These are phyloP conservation scores for Morinoia aosen DNA, from an alignment of 2,888 invertebrate genomes.

Conservation along the genomic window DNA sequence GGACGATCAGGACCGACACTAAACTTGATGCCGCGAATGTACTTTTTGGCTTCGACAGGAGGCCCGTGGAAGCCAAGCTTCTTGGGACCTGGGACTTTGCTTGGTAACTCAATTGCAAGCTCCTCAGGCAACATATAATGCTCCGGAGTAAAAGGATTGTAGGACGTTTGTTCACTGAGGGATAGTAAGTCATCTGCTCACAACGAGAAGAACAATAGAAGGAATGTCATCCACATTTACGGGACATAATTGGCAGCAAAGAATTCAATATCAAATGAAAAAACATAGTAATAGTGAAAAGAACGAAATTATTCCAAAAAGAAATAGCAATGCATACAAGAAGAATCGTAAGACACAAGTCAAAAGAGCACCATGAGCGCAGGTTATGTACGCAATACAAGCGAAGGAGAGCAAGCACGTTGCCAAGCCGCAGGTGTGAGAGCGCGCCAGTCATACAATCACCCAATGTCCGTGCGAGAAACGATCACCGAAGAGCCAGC, in stretches of 20 bases:
- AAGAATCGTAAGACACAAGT: neutral
- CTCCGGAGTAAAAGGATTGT: conserved; percentile 46
- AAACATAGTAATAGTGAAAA: neutral
- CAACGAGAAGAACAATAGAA: neutral
- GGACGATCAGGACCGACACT: neutral
- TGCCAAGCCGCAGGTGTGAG: neutral
- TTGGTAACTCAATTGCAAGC: neutral
- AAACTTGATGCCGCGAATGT: conserved; percentile 15
- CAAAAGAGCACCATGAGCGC: neutral
- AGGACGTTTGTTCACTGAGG: conserved; percentile 23
- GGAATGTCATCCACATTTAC: neutral
- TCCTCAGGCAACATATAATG: conserved; percentile 7
- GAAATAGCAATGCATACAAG: neutral
- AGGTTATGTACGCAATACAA: neutral
- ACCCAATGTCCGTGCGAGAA: conserved; percentile 17
- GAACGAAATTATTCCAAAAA: neutral
- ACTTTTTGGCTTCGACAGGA: neutral
- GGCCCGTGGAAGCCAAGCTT: neutral
- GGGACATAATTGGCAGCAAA: neutral
- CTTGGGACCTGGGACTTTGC: neutral
- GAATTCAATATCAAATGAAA: neutral
- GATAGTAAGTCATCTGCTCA: conserved; percentile 46
- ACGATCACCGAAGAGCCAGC: conserved; percentile 1
- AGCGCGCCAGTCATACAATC: neutral
- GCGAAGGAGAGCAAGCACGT: neutral